Evolutionary conservation across 2,888 invertebrate species (phyloP).

Genomic region (Poecilus cupreus): DNA sequence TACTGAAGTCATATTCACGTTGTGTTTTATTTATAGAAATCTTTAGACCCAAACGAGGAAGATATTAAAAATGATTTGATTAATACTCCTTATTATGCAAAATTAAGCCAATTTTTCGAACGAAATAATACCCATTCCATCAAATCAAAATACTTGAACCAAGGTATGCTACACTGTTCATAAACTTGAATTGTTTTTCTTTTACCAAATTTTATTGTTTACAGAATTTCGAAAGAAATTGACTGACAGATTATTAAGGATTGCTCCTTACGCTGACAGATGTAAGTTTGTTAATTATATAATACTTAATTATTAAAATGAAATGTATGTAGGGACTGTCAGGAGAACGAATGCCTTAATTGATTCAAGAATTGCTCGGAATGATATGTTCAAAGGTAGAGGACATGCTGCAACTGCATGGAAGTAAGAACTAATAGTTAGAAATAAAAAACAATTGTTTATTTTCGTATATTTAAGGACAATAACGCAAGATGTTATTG

Average conservation of each 20-base stretch:
- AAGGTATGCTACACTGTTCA: not conserved
- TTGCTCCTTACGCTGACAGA: constrained; percentile 33
- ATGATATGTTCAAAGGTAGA: constrained; percentile 38
- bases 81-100: constrained; percentile 24
- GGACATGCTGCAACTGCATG: constrained; percentile 32
- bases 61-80: not conserved
- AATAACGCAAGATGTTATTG: constrained; percentile 24
- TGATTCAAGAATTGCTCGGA: constrained; percentile 45
- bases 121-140: not conserved
- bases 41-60: not conserved
- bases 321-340: constrained; percentile 37
- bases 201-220: not conserved
- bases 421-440: constrained; percentile 33
- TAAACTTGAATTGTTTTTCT: not conserved
- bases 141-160: not conserved
- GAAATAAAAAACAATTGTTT: not conserved
- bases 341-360: constrained; percentile 38
- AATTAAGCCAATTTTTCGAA: constrained; percentile 28
- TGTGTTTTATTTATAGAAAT: not conserved
- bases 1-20: not conserved
- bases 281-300: constrained; percentile 36
- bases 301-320: not conserved
- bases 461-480: constrained; percentile 6
- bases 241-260: not conserved
- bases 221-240: constrained; percentile 24